Conservation (phyloP, 1,140 invertebrate genomes). For the Meteorus sp. region DNA sequence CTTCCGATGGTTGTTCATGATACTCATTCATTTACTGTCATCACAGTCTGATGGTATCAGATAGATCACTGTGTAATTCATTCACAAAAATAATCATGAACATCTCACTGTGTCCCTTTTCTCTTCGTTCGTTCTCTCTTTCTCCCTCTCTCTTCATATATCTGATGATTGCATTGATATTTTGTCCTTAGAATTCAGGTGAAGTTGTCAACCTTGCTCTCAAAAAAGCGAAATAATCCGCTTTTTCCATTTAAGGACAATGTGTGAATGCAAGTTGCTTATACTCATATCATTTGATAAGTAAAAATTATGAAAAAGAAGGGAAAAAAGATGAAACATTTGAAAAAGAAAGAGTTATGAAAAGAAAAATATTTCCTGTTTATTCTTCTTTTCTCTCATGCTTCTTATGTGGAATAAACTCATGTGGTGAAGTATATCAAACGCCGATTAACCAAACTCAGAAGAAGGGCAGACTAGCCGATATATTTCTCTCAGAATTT, state of each 20-base stretch:
- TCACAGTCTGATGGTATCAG: too few species aligned
- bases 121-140: background rate
- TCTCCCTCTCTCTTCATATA: background rate
- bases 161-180: too few species aligned
- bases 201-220: conserved; percentile 13
- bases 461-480: conserved; percentile 76
- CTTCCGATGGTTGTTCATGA: too few species aligned
- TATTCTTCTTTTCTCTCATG: conserved; percentile 56
- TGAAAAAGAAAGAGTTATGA: conserved; percentile 23
- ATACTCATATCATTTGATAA: background rate
- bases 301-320: conserved; percentile 4
- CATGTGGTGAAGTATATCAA: conserved; percentile 68
- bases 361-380: conserved; percentile 46
- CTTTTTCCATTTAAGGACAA: conserved; percentile 20
- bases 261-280: conserved; percentile 7
- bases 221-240: too few species aligned
- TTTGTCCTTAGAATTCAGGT: conserved; percentile 4
- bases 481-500: conserved; percentile 74
- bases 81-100: too few species aligned
- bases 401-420: conserved; percentile 37
- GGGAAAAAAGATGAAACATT: background rate
- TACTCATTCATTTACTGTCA: too few species aligned
- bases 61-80: too few species aligned
- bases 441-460: conserved; percentile 69
- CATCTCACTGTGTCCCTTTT: too few species aligned